These are phyloP conservation scores for Litoditis marina DNA, from an alignment of 2,888 invertebrate genomes.

Conservation along the genomic window DNA sequence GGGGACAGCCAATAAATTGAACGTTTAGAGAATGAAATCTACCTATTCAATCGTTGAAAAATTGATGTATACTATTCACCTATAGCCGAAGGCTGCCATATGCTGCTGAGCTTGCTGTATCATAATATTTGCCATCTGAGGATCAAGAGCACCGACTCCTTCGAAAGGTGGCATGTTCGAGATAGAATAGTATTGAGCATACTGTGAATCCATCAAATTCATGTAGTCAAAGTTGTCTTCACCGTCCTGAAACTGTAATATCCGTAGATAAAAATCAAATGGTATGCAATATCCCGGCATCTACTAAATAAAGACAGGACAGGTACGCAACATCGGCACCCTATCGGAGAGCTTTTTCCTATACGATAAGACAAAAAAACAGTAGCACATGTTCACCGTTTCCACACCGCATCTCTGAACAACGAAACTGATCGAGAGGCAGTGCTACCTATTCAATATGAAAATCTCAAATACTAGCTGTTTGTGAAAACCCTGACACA, in stretches of 20 bases:
- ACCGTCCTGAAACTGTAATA: conserved; percentile 22
- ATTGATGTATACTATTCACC: not conserved
- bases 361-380: too few species aligned
- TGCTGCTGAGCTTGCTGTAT: conserved; percentile 49
- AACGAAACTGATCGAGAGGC: too few species aligned
- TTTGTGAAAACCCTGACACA: too few species aligned
- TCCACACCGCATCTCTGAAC: too few species aligned
- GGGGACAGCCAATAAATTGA: too few species aligned
- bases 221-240: conserved; percentile 62
- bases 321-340: too few species aligned
- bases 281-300: too few species aligned
- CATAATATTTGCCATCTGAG: conserved; percentile 40
- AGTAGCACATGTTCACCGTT: too few species aligned
- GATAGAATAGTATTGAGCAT: conserved; percentile 60
- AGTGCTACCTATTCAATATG: too few species aligned
- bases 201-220: conserved; percentile 61
- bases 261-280: not conserved
- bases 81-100: conserved; percentile 39
- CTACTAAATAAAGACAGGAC: too few species aligned
- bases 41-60: not conserved
- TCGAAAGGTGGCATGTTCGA: conserved; percentile 55
- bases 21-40: conserved; percentile 2
- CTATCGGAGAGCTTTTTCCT: too few species aligned
- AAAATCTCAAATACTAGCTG: too few species aligned
- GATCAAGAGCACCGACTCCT: conserved; percentile 24